Conservation (phyloP, 2,888 invertebrate species). For the Palloptera scutellata region DNA sequence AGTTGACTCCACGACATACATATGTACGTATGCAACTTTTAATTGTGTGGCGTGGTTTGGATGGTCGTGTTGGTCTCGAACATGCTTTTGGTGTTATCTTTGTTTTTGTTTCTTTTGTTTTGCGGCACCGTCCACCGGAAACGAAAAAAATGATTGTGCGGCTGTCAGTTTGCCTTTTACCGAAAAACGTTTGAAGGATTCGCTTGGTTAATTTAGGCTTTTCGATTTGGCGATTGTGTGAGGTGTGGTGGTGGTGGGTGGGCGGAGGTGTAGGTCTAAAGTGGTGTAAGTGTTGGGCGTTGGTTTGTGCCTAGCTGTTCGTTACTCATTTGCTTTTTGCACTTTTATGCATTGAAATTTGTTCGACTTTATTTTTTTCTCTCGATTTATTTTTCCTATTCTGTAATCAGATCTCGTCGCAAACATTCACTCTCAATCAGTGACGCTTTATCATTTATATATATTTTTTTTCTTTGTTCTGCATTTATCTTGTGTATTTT, state of each 20-base stretch:
- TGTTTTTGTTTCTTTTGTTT: constrained; percentile 3
- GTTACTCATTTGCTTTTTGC: not conserved
- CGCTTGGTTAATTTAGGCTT: not conserved
- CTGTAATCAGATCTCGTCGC: constrained; percentile 12
- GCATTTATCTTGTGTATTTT: not conserved
- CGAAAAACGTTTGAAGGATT: not conserved
- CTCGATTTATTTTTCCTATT: not conserved
- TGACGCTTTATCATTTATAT: not conserved
- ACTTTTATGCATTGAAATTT: too few relatives aligned
- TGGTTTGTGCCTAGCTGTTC: not conserved
- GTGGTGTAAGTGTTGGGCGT: too few relatives aligned
- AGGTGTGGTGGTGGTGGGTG: too few relatives aligned
- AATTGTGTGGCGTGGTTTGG: constrained; percentile 7
- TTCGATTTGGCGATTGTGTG: not conserved
- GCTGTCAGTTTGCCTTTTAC: constrained; percentile 5
- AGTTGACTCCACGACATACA: not conserved
- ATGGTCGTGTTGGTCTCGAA: not conserved
- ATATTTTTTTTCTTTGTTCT: not conserved
- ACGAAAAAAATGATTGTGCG: constrained; percentile 7
- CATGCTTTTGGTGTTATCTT: not conserved
- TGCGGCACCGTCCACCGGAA: not conserved
- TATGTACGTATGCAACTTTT: not conserved
- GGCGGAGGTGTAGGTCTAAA: too few relatives aligned
- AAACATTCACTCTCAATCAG: constrained; percentile 17
- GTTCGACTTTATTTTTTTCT: too few relatives aligned